Conservation (phyloP, 2,113 vertebrate species). For the Pseudorectes ferrugineus region DNA sequence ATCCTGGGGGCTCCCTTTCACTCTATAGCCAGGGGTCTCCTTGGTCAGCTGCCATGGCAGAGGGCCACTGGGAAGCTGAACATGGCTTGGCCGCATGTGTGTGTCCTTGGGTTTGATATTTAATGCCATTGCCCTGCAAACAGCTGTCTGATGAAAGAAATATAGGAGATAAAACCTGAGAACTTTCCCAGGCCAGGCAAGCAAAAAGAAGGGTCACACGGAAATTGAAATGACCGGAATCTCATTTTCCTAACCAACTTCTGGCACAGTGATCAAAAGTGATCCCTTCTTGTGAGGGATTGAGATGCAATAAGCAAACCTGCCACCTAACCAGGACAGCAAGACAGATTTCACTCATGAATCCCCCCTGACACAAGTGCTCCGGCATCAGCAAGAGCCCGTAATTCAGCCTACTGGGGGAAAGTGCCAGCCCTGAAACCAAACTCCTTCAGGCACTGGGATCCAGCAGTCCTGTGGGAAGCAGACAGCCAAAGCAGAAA, state of each 20-base stretch:
- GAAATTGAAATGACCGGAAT: neutral
- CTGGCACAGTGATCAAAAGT: neutral
- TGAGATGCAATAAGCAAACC: neutral
- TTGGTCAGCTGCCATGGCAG: slow-evolving; percentile 34
- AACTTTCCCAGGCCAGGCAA: neutral
- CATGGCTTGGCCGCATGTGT: neutral
- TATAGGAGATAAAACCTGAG: neutral
- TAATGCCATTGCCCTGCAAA: slow-evolving; percentile 15
- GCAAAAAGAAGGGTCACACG: neutral
- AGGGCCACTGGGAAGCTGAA: slow-evolving; percentile 38
- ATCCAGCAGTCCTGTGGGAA: neutral
- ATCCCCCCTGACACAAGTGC: neutral
- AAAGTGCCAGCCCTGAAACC: neutral
- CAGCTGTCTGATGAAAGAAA: slow-evolving; percentile 48
- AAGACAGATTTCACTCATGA: neutral
- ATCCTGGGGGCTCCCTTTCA: slow-evolving; percentile 20
- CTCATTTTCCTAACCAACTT: neutral
- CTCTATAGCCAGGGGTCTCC: slow-evolving; percentile 30
- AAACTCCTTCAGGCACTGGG: neutral
- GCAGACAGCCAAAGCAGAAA: neutral
- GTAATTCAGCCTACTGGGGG: neutral
- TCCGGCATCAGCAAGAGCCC: neutral
- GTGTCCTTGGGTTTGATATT: slow-evolving; percentile 60
- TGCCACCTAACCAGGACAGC: neutral
- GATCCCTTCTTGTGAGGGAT: neutral